A percentile compares a stretch with the other conserved stretches of the same genome.
phyloP scores from a whole-genome alignment of 2,888 invertebrate genomes.

The Lasioglossum vierecki region DNA sequence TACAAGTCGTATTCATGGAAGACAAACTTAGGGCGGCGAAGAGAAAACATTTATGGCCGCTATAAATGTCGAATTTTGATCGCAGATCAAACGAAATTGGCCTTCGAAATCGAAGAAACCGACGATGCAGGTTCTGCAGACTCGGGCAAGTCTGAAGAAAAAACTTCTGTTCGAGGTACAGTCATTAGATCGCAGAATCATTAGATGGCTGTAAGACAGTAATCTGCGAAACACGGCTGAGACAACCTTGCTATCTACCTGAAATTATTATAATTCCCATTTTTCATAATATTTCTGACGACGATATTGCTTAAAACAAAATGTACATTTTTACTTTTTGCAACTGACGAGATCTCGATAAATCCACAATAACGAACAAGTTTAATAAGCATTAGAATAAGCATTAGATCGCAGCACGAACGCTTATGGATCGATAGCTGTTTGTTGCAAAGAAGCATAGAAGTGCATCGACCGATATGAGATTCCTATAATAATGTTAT shows the following conservation, averaged over 20 bases:
- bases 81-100: conserved; percentile 77
- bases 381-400: not conserved
- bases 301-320: not conserved
- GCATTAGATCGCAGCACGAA: not conserved
- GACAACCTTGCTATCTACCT: conserved; percentile 20
- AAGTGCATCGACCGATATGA: not conserved
- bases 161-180: conserved; percentile 75
- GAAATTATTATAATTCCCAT: not conserved
- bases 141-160: conserved; percentile 72
- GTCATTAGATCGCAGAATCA: conserved; percentile 51
- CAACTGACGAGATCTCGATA: not conserved
- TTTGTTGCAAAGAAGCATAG: not conserved
- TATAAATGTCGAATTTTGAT: conserved; percentile 68
- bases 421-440: not conserved
- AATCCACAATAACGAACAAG: not conserved
- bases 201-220: conserved; percentile 39
- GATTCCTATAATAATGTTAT: not conserved
- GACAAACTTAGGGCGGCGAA: not conserved
- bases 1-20: not conserved
- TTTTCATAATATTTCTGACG: not conserved
- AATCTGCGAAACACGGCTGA: conserved; percentile 38
- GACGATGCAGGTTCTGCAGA: conserved; percentile 72
- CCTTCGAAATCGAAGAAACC: conserved; percentile 73
- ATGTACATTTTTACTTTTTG: too few species aligned
- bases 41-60: not conserved